Percentiles rank a stretch among this genome's conserved stretches.
Evolutionary conservation across 2,888 invertebrate genomes (phyloP).

Genomic region (Leptinotarsa haldemani): DNA sequence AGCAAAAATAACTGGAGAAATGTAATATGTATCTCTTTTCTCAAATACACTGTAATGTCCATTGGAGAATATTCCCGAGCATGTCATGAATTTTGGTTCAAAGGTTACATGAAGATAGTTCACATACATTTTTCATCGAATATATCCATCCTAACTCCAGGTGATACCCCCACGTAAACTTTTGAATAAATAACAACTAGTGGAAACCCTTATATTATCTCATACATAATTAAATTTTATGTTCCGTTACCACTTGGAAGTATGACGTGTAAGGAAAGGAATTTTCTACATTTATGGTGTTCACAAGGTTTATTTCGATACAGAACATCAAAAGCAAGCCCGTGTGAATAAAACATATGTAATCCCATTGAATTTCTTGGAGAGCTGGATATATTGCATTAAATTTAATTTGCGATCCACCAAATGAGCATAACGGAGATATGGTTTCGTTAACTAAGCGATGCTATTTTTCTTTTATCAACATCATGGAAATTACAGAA

Average conservation of each 20-base stretch:
- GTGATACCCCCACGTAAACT: neutral
- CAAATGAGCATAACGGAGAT: neutral
- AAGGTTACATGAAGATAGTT: neutral
- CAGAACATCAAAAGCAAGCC: neutral
- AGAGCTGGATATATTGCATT: neutral
- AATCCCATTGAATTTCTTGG: neutral
- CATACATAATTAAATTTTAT: constrained; percentile 39
- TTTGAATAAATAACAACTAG: constrained; percentile 34
- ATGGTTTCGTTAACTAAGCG: too few species aligned
- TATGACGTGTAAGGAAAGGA: constrained; percentile 31
- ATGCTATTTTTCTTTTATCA: too few species aligned
- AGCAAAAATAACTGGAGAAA: too few species aligned
- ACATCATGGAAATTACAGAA: too few species aligned
- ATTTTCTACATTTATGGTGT: constrained; percentile 28
- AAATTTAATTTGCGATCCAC: neutral
- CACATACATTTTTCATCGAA: neutral
- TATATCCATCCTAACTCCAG: neutral
- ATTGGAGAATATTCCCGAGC: neutral
- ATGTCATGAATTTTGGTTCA: neutral
- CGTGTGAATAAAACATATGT: neutral
- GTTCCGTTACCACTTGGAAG: constrained; percentile 31
- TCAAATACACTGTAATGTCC: neutral
- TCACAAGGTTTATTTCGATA: constrained; percentile 32
- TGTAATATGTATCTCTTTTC: too few species aligned
- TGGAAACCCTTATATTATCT: constrained; percentile 32